phyloP scores from a whole-genome alignment of 37 sponge, comb jelly and placozoan genomes.

The Agelas oroides region DNA sequence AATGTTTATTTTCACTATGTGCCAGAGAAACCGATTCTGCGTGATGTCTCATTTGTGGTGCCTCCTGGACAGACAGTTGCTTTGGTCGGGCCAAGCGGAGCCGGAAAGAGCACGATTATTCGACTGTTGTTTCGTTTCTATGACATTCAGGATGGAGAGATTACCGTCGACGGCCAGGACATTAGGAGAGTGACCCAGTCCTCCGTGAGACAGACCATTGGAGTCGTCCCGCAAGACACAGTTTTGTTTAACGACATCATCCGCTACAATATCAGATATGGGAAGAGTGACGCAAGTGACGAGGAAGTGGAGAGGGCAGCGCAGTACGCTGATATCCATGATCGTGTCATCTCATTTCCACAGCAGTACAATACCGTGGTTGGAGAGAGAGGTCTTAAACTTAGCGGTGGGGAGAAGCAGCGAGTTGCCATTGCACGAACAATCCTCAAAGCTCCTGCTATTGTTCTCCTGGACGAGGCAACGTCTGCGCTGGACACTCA shows the following conservation, averaged over 20 bases:
- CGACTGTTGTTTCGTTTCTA: conserved; percentile 97
- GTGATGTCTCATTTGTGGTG: conserved; percentile 84
- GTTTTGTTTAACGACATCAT: conserved; percentile 97
- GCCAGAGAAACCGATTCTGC: conserved; percentile 84
- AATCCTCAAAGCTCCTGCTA: conserved; percentile 92
- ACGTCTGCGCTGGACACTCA: conserved; percentile 98
- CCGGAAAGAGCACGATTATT: conserved; percentile 97
- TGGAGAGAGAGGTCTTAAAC: conserved; percentile 97
- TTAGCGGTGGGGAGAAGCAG: conserved; percentile 99
- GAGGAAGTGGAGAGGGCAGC: conserved; percentile 86
- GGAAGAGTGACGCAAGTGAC: conserved; percentile 78
- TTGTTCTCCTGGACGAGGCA: conserved; percentile 96
- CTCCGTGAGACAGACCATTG: conserved; percentile 81
- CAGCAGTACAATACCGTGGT: conserved; percentile 90
- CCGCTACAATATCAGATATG: conserved; percentile 95
- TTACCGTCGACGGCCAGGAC: conserved; percentile 90
- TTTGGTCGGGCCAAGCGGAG: conserved; percentile 97
- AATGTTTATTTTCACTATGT: conserved; percentile 90
- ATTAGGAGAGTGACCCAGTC: conserved; percentile 54
- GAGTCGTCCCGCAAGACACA: conserved; percentile 99
- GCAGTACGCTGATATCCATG: conserved; percentile 93
- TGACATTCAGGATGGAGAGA: conserved; percentile 84
- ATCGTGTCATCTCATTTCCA: conserved; percentile 84
- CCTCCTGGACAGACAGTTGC: conserved; percentile 91
- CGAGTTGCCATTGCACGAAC: conserved; percentile 95